Percentiles rank a stretch among this genome's conserved stretches.
phyloP scores from a whole-genome alignment of 2,113 vertebrate species.

The Orthonyx spaldingii region DNA sequence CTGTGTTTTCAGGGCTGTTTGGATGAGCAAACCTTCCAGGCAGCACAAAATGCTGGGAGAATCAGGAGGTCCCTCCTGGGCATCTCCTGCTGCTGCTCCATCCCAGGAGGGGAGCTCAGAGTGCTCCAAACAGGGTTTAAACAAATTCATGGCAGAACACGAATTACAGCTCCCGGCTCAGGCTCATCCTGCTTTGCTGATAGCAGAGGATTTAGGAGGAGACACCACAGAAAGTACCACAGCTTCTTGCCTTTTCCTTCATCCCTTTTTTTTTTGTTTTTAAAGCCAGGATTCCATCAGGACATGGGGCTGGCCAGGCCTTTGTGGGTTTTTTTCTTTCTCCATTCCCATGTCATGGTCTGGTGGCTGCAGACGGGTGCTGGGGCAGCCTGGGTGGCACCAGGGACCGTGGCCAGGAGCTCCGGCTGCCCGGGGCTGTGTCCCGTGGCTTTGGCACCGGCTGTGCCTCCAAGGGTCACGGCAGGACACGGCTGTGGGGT shows the following conservation, averaged over 20 bases:
- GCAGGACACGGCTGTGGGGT: background rate
- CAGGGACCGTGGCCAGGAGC: background rate
- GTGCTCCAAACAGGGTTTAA: background rate
- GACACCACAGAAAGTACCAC: background rate
- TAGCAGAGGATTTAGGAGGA: background rate
- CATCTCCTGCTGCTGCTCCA: background rate
- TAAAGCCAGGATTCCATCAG: fast-evolving
- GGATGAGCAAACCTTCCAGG: background rate
- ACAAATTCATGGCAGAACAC: background rate
- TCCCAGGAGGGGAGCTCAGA: background rate
- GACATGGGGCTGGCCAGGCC: background rate
- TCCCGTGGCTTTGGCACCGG: background rate
- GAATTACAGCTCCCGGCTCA: background rate
- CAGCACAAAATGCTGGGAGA: background rate
- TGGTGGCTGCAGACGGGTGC: background rate
- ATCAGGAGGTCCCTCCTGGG: background rate
- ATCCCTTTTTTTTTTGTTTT: background rate
- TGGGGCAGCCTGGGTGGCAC: background rate
- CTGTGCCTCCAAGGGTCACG: background rate
- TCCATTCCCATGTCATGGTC: background rate
- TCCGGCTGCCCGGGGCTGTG: background rate
- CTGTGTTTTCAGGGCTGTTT: background rate
- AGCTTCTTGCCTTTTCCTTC: background rate
- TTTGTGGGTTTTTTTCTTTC: background rate
- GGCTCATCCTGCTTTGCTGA: background rate